Percentiles rank a stretch among this genome's conserved stretches.
phyloP scores from a whole-genome alignment of 2,797 vertebrate genomes.

The Psittacula derbiana region DNA sequence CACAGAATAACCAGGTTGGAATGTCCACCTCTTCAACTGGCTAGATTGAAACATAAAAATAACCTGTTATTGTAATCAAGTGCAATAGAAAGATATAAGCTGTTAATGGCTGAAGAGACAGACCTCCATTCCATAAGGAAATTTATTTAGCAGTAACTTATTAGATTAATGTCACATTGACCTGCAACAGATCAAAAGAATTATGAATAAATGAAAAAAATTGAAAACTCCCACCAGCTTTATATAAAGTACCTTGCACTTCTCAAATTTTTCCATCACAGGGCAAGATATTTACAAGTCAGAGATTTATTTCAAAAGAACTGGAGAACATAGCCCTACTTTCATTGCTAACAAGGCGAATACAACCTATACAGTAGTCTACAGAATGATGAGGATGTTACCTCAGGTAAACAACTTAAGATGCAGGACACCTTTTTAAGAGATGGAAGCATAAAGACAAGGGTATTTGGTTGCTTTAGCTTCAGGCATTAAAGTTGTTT shows the following conservation, averaged over 20 bases:
- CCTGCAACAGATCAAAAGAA: neutral
- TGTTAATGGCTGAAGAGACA: neutral
- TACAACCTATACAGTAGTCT: neutral
- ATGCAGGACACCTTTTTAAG: neutral
- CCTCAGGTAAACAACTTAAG: neutral
- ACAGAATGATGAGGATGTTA: neutral
- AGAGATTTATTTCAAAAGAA: neutral
- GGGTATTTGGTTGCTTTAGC: neutral
- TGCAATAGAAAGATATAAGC: fast-evolving
- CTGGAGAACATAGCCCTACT: neutral
- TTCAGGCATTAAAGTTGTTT: neutral
- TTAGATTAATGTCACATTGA: neutral
- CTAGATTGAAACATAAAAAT: neutral
- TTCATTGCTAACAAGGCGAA: neutral
- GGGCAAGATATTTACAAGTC: neutral
- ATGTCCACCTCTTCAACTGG: neutral
- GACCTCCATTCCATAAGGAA: neutral
- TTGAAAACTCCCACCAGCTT: fast-evolving
- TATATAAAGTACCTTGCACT: neutral
- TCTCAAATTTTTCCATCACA: neutral
- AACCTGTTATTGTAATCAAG: neutral
- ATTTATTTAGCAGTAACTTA: neutral
- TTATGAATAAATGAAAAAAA: neutral
- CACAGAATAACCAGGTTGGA: neutral
- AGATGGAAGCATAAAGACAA: neutral